Conservation (phyloP, 2,797 vertebrate genomes). For the Rhinatrema bivittatum region DNA sequence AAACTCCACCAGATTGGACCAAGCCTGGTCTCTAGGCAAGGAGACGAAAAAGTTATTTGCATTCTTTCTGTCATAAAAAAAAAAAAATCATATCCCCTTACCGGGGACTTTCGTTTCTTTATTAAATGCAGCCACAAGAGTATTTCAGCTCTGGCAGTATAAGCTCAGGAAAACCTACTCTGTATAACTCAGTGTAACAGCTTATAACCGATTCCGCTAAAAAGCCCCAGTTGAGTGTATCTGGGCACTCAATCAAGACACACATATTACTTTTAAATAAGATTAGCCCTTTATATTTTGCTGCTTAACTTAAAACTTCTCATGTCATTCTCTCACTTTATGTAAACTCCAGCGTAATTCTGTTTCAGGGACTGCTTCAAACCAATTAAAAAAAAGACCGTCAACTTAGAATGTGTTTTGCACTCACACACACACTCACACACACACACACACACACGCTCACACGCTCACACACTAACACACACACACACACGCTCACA, state of each 20-base stretch:
- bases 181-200: slow-evolving; percentile 61
- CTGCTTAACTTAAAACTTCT: slow-evolving; percentile 75
- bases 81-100: slow-evolving; percentile 79
- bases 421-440: no score
- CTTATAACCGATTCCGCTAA: slow-evolving; percentile 60
- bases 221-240: slow-evolving; percentile 65
- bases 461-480: no score
- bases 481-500: no score
- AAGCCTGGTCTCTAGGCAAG: slow-evolving; percentile 64
- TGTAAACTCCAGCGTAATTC: slow-evolving; percentile 65
- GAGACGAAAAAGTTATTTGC: slow-evolving; percentile 72
- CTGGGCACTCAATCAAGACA: slow-evolving; percentile 69
- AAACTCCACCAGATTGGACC: slow-evolving; percentile 78
- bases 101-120: slow-evolving; percentile 70
- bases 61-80: slow-evolving; percentile 79
- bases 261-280: slow-evolving; percentile 74
- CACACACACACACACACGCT: no score
- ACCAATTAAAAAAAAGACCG: slow-evolving; percentile 70
- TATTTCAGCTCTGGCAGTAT: slow-evolving; percentile 67
- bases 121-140: slow-evolving; percentile 74
- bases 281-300: slow-evolving; percentile 73
- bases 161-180: slow-evolving; percentile 61
- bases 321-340: slow-evolving; percentile 71
- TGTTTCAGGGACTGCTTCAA: slow-evolving; percentile 60
- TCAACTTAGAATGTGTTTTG: slow-evolving; percentile 48